Conservation (phyloP, 2,113 vertebrate species). For the Lamprologus sp. region DNA sequence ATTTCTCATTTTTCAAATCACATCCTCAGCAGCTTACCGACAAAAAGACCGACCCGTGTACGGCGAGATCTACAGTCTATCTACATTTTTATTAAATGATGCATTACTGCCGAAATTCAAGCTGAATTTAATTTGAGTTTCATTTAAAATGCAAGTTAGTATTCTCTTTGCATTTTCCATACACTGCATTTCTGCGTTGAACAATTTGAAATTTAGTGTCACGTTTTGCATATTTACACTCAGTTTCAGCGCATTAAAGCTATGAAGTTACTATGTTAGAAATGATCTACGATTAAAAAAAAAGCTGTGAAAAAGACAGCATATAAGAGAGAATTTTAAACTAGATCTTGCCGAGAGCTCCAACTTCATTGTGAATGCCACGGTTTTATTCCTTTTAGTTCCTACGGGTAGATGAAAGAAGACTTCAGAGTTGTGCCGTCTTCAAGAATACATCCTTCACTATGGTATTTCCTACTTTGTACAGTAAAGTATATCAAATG, state of each 20-base stretch:
- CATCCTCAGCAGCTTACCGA: not conserved
- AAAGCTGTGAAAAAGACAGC: not conserved
- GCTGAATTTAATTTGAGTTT: not conserved
- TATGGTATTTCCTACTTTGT: not conserved
- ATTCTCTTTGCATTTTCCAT: not conserved
- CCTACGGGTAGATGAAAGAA: not conserved
- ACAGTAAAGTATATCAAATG: slow-evolving; percentile 6
- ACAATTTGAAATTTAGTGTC: not conserved
- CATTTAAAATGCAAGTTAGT: not conserved
- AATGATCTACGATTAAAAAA: not conserved
- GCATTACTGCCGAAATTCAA: not conserved
- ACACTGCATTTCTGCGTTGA: not conserved
- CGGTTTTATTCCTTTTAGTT: not conserved
- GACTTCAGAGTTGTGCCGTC: not conserved
- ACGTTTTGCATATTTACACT: not conserved
- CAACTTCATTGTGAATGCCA: not conserved
- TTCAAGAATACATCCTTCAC: not conserved
- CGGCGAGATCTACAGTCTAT: not conserved
- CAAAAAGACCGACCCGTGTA: not conserved
- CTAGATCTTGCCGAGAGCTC: not conserved
- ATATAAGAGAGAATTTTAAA: not conserved
- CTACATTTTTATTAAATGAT: not conserved
- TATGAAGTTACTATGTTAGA: not conserved
- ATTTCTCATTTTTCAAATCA: not conserved
- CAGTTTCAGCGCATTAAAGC: not conserved